Conservation (phyloP, 2,797 vertebrate genomes). For the Microcaecilia unicolor region DNA sequence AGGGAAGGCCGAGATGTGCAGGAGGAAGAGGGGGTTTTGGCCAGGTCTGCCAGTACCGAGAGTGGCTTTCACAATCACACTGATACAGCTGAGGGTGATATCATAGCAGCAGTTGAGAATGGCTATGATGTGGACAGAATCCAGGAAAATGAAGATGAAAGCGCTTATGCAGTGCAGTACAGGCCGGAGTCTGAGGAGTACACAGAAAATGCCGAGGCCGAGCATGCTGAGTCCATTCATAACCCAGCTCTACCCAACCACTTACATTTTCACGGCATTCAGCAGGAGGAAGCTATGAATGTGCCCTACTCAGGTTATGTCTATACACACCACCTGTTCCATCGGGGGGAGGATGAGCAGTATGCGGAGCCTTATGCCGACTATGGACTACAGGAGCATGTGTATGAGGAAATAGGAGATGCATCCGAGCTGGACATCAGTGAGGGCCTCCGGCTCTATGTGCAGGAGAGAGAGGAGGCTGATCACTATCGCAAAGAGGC, state of each 20-base stretch:
- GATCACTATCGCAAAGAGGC: constrained; percentile 80
- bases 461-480: constrained; percentile 55
- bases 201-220: constrained; percentile 78
- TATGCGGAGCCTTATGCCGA: constrained; percentile 83
- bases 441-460: constrained; percentile 61
- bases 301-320: constrained; percentile 79
- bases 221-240: constrained; percentile 57
- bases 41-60: constrained; percentile 86
- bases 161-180: constrained; percentile 60
- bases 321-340: constrained; percentile 69
- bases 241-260: constrained; percentile 60
- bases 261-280: constrained; percentile 61
- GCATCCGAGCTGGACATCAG: constrained; percentile 55
- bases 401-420: constrained; percentile 91
- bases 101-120: constrained; percentile 54
- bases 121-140: constrained; percentile 52
- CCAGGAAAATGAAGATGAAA: constrained; percentile 71
- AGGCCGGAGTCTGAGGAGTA: constrained; percentile 83
- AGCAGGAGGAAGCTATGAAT: constrained; percentile 67
- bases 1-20: constrained; percentile 49
- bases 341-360: constrained; percentile 62
- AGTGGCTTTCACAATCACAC: constrained; percentile 93
- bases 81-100: constrained; percentile 83
- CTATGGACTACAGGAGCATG: constrained; percentile 76
- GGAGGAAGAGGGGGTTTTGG: constrained; percentile 67